Base-by-base conservation (phyloP, 2,888 invertebrate species). In the Chydorus sphaericus region DNA sequence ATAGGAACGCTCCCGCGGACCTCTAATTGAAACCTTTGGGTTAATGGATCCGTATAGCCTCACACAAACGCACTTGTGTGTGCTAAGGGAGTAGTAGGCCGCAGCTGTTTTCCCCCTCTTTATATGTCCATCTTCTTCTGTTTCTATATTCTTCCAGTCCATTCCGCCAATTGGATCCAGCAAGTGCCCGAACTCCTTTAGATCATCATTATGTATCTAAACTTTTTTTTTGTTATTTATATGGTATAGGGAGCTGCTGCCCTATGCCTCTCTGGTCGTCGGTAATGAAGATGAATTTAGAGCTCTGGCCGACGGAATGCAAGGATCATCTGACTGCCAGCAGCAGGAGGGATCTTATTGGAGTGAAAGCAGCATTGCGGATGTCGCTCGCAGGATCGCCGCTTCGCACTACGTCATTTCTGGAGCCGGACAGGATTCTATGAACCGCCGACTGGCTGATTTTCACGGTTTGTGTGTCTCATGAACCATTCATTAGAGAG, bases 261-360 rank as follows among this genome's bases (percentile, higher is more conserved):
- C 71, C 14, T 66, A 68, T 44, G 70, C 75, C 10, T 71, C 73
- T 61, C 68, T 78, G 30, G 63, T 79, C 4, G 75, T 79, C 63
- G 80, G 79, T 5, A 79, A 79, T 65, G 66, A 65, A 4, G 65
- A 66, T n/a, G 79, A 79, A 66, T 77, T 72, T 62, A 64, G 67
- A 36, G 69, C 72, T 8, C 64, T 79, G 52, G 67, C 68, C 4
- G 62, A 65, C 37, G 61, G 66, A 20, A 61, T 68, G 26, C 59
- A 59, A 8, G 52, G 60, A 6, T 26, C n/a, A 20, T n/a, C 48
- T 8, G 20, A 26, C 10, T 8, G 26, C 5, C 16, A 20, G 4
- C n/a, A 14, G 28, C n/a, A n/a, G n/a, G n/a, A n/a, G n/a, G n/a
- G n/a, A n/a, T n/a, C n/a, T n/a, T n/a, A n/a, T n/a, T n/a, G n/a